phyloP scores from a whole-genome alignment of 92 coral and sea anemone species.

The Meandrina meandrites region DNA sequence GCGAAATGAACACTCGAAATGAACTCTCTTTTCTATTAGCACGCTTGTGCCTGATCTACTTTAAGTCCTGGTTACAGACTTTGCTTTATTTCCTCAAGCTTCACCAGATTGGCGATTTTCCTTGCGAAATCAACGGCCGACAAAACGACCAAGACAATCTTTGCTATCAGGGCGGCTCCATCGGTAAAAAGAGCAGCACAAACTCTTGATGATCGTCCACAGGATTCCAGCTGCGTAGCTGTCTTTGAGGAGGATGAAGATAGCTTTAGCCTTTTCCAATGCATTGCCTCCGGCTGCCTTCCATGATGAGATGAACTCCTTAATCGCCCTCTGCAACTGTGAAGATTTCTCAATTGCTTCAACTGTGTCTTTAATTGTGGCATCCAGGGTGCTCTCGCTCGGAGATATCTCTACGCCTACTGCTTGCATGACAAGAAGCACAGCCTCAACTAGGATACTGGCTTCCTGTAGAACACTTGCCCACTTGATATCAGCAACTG shows the following conservation, averaged over 20 bases:
- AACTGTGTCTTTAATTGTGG: conserved; percentile 45
- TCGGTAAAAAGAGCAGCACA: conserved; percentile 46
- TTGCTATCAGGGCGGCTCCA: conserved; percentile 43
- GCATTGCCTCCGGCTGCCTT: conserved; percentile 49
- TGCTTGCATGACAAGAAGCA: conserved; percentile 52
- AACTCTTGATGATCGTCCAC: conserved; percentile 48
- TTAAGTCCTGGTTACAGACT: not conserved
- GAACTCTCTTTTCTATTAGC: not conserved
- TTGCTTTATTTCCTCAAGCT: conserved; percentile 3
- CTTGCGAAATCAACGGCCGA: conserved; percentile 22
- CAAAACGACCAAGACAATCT: conserved; percentile 26
- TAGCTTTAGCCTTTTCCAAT: conserved; percentile 51
- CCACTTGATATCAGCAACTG: conserved; percentile 51
- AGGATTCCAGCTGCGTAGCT: conserved; percentile 48
- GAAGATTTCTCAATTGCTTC: conserved; percentile 47
- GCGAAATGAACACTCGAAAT: not conserved
- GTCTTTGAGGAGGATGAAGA: conserved; percentile 45
- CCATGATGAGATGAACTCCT: conserved; percentile 56
- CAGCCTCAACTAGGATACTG: conserved; percentile 64
- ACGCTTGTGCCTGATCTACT: not conserved
- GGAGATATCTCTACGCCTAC: conserved; percentile 33
- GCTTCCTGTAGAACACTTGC: conserved; percentile 53
- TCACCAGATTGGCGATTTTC: conserved; percentile 25
- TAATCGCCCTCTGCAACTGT: conserved; percentile 37
- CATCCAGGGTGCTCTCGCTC: conserved; percentile 35